Evolutionary conservation across 2,113 vertebrate genomes (phyloP), one percentile per base, ranked within the genome.

Genomic region (Muntiacus reevesi): DNA sequence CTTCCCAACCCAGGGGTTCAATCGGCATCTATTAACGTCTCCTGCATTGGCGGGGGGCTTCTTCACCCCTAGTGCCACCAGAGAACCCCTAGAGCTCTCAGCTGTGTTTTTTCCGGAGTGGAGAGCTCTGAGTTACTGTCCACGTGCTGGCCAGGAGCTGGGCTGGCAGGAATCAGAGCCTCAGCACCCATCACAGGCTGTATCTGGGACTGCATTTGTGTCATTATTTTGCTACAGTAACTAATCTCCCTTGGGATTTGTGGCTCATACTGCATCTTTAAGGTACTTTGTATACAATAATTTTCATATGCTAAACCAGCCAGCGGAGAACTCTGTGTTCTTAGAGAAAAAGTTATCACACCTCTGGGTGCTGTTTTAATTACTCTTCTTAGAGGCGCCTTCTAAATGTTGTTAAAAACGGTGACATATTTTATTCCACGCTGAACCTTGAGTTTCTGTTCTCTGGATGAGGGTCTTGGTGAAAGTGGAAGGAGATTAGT

Each of bases 401-500:
- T 76, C 82, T 94, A 84, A 94, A 83, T 45, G 55, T 76, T 93
- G 87, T 89, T 95, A 47, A 89, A 87, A 93, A 81, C 21, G 40
- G 91, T 40, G 71, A 76, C 45, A 43, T 16, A 43, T 71, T 91
- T 88, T 47, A 83, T 89, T 43, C 64, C 21, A 43, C 0, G 30
- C 21, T 64, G 47, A 55, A 54, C 47, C 33, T 52, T 16, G 15
- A 54, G 36, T 15, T 11, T 28, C 40, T 11, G 6, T 55, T 90
- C 25, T 94, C 54, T 21, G 87, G 23, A 81, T 10, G 25, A 76
- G 71, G n/a, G 19, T 67, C 12, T 89, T 89, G 55, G 28, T 81
- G 47, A 57, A n/a, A 40, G 54, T 21, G 3, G 7, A 21, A 30
- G 36, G 47, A 33, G 43, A 47, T 2, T 9, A 12, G 3, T 1